A percentile compares a stretch with the other conserved stretches of the same genome.
Evolutionary conservation across 2,113 vertebrate genomes (phyloP).

Genomic region (Cynopterus brachyotis): DNA sequence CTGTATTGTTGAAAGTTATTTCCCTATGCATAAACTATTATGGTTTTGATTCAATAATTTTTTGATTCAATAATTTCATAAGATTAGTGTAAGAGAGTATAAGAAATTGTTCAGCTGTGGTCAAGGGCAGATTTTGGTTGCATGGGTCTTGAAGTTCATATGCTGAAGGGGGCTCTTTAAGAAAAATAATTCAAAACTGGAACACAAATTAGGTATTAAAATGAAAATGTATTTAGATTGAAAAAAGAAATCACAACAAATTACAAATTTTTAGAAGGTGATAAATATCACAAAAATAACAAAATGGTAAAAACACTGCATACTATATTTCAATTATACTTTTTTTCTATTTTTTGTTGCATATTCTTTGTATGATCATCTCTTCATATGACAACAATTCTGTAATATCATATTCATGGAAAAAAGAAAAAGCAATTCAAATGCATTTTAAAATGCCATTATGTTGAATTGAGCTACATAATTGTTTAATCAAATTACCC

Average conservation of each 20-base stretch:
- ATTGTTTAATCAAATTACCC: neutral
- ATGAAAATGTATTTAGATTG: neutral
- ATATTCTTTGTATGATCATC: neutral
- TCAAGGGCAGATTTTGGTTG: neutral
- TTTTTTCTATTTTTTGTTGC: neutral
- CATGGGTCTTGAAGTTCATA: neutral
- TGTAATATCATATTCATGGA: neutral
- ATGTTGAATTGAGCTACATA: neutral
- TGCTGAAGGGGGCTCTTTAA: neutral
- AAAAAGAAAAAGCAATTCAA: slow-evolving; percentile 36
- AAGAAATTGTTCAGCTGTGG: neutral
- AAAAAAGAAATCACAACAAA: neutral
- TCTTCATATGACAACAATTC: neutral
- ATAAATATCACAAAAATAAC: neutral
- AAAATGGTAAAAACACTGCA: neutral
- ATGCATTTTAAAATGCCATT: neutral
- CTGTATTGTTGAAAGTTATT: neutral
- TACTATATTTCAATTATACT: neutral
- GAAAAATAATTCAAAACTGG: neutral
- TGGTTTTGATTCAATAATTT: too few relatives aligned
- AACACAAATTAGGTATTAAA: neutral
- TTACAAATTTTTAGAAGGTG: neutral
- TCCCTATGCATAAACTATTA: neutral
- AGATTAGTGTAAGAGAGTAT: neutral
- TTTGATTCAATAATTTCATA: neutral